Evolutionary conservation across 2,888 invertebrate species (phyloP), one percentile per base, ranked within the genome.

Genomic region (Polydrusus cervinus): DNA sequence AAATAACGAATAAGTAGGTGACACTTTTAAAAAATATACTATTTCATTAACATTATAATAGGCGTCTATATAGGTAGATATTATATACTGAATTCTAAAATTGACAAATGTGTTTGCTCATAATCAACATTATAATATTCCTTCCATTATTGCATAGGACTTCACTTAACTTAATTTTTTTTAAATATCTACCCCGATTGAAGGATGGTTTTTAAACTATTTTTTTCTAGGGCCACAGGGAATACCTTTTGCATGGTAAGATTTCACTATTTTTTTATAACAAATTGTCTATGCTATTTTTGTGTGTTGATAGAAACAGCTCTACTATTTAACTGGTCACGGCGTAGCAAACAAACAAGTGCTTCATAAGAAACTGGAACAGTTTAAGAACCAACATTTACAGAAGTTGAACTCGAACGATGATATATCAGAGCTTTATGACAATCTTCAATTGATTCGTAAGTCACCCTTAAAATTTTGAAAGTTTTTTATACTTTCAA

Each of bases 141-240:
- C n/a, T n/a, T n/a, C n/a, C n/a, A n/a, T n/a, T 3, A 25, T 25
- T 25, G 25, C 5, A 25, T 5, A 25, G 25, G 25, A 5, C 1
- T 25, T 25, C 5, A 25, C 25, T 3, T 25, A 25, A 25, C 5
- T 25, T n/a, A n/a, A n/a, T n/a, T n/a, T n/a, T n/a, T n/a, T n/a
- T n/a, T n/a, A n/a, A n/a, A n/a, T n/a, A n/a, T n/a, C n/a, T 30
- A 30, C 7, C 30, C 30, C 6, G 9, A 34, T 7, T 8, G 7
- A 34, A 7, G 10, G 34, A 34, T 34, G 8, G 34, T 34, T 34
- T 34, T 34, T 9, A 9, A 34, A 9, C 10, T 34, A 8, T 34
- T 1, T 34, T 40, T 71, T 84, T 83, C 57, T 78, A 86, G 86
- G 83, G 84, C 83, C 7, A 84, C 84, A 34, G 85, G 85, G 51